A percentile compares a stretch with the other conserved stretches of the same genome.
Conservation (phyloP, 2,113 vertebrate species). For the Xyrauchen texanus region DNA sequence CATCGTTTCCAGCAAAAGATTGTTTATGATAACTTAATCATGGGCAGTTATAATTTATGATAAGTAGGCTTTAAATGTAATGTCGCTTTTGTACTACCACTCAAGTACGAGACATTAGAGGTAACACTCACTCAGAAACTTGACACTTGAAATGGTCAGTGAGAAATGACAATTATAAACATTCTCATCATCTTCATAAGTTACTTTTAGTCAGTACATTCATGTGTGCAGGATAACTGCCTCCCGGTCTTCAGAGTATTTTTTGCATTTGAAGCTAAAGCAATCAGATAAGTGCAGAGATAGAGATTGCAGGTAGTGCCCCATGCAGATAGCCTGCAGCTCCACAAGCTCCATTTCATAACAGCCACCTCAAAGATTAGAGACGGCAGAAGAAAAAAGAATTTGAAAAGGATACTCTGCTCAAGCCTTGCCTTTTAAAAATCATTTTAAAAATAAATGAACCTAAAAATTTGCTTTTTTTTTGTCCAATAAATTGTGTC, state of each 20-base stretch:
- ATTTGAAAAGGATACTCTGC: background rate
- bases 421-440: conserved; percentile 11
- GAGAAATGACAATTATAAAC: background rate
- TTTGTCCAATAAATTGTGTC: background rate
- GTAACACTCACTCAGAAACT: background rate
- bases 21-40: too few relatives aligned
- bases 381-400: background rate
- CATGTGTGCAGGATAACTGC: conserved; percentile 7
- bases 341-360: background rate
- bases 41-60: too few relatives aligned
- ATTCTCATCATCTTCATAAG: background rate
- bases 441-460: conserved; percentile 14
- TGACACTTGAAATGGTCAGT: background rate
- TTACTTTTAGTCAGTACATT: background rate
- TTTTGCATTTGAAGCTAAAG: conserved; percentile 8
- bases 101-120: too few relatives aligned
- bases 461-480: background rate
- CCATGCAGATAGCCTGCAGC: conserved; percentile 5
- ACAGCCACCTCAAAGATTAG: conserved; percentile 12
- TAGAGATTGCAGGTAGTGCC: conserved; percentile 11
- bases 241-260: background rate
- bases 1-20: too few relatives aligned
- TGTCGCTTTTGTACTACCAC: too few relatives aligned
- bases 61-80: background rate
- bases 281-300: conserved; percentile 27